Evolutionary conservation across 37 sponge, comb jelly and placozoan genomes (phyloP), one percentile per base, ranked within the genome.

Genomic region (Cliona cf. orientalis): DNA sequence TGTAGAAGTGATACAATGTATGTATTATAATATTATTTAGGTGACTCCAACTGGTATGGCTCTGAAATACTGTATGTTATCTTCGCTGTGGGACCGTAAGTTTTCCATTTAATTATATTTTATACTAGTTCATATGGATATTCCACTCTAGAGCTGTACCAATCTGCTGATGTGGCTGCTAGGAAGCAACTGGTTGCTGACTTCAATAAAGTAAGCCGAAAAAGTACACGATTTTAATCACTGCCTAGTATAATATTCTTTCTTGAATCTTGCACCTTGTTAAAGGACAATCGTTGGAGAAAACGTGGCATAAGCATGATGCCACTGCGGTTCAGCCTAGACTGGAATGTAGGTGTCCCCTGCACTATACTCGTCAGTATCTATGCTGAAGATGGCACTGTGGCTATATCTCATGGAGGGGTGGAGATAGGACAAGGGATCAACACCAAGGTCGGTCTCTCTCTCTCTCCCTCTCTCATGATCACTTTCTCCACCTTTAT

Each of bases 341-440:
- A 22, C 0, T 82, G 78, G 83, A 37, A 26, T 25, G 66, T 69
- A 14, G 26, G 55, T 6, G 23, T 9, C 7, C 88, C 89, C 0
- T 93, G 69, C 79, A 81, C 82, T 57, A 84, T 81, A 4, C 31
- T 85, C 23, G 80, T 93, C 36, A 81, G 83, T 63, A 72, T 93
- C 39, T 93, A 90, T 73, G 75, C 83, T 35, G 75, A 25, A 11
- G 94, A 93, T 83, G 94, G 90, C 2, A 80, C 94, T 28, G 94
- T 93, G 17, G 83, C 90, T 29, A 72, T 93, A 6, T 44, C 82
- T 29, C 87, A 86, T 41, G 90, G 83, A 60, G 90, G 94, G 69
- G 76, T 93, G 12, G 94, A 93, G 43, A 77, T 93, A 42, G 94
- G 94, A 46, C 94, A 93, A 35, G 90, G 94, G 22, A 79, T 93